Evolutionary conservation across 2,797 vertebrate genomes (phyloP).

Genomic region (Falco peregrinus): DNA sequence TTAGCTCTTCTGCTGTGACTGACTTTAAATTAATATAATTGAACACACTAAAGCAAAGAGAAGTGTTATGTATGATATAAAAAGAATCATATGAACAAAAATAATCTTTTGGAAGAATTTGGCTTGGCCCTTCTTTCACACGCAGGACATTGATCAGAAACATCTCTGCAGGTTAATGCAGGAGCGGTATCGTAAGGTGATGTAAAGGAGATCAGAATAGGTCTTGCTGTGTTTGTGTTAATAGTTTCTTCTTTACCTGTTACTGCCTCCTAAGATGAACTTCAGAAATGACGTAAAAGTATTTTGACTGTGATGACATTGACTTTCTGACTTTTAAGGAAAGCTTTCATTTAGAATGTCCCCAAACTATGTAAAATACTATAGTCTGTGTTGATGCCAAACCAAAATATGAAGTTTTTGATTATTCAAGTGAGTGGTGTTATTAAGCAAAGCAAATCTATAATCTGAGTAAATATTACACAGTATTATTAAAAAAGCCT

Average conservation of each 20-base stretch:
- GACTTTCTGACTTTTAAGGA: background rate
- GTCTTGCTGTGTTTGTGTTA: background rate
- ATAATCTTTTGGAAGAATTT: background rate
- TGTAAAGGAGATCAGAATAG: background rate
- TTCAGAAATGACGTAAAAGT: background rate
- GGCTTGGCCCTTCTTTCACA: background rate
- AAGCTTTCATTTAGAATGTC: slow-evolving; percentile 9
- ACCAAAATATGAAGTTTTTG: slow-evolving; percentile 65
- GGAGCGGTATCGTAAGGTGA: background rate
- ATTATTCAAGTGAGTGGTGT: slow-evolving; percentile 67
- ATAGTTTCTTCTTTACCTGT: background rate
- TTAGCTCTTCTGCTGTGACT: slow-evolving; percentile 40
- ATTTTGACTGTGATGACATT: background rate
- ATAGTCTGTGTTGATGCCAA: slow-evolving; percentile 30
- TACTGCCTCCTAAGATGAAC: background rate
- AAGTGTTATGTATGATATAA: background rate
- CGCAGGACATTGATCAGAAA: background rate
- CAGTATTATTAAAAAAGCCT: slow-evolving; percentile 80
- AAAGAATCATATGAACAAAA: background rate
- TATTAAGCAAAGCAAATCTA: slow-evolving; percentile 77
- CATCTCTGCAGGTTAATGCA: background rate
- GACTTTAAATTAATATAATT: slow-evolving; percentile 51
- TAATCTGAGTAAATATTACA: slow-evolving; percentile 82
- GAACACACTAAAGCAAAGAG: slow-evolving; percentile 27
- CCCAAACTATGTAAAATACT: slow-evolving; percentile 30